These are phyloP conservation scores for Dryobotodes eremita DNA, from an alignment of 2,888 invertebrate species.

Conservation along the genomic window DNA sequence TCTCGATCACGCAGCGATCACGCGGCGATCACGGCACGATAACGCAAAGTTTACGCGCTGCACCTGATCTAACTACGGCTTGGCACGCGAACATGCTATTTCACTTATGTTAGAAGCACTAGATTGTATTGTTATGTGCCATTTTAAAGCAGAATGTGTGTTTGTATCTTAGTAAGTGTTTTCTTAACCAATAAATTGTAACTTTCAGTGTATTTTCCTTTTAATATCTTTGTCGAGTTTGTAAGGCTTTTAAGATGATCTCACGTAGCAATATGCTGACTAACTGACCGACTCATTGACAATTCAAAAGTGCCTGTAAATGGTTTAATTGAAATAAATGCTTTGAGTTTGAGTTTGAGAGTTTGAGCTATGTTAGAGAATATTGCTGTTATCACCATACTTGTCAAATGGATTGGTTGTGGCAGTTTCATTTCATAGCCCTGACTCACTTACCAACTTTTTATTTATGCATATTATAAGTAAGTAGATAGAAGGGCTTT, in stretches of 20 bases:
- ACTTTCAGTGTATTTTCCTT: not conserved
- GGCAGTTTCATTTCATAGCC: not conserved
- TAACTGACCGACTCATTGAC: too few species aligned
- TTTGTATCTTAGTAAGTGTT: slow-evolving; percentile 16
- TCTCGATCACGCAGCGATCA: slow-evolving; percentile 53
- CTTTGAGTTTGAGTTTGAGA: too few species aligned
- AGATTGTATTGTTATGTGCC: slow-evolving; percentile 32
- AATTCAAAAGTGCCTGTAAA: too few species aligned
- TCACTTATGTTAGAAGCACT: slow-evolving; percentile 40
- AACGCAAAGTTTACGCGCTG: slow-evolving; percentile 44
- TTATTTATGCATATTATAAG: not conserved
- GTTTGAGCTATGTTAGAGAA: not conserved
- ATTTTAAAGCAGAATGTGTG: slow-evolving; percentile 15
- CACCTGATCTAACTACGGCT: slow-evolving; percentile 33
- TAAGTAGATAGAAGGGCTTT: too few species aligned
- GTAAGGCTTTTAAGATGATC: not conserved
- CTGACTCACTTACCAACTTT: too few species aligned
- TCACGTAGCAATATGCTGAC: not conserved
- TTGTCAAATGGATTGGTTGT: not conserved
- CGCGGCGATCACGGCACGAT: slow-evolving; percentile 42
- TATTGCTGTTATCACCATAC: not conserved
- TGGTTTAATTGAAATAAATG: too few species aligned
- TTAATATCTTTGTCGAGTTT: not conserved
- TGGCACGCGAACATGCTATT: slow-evolving; percentile 51
- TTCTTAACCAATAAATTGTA: slow-evolving; percentile 12